These are phyloP conservation scores for Pristionchus japonicus DNA, from an alignment of 2,888 invertebrate species.

Conservation along the genomic window DNA sequence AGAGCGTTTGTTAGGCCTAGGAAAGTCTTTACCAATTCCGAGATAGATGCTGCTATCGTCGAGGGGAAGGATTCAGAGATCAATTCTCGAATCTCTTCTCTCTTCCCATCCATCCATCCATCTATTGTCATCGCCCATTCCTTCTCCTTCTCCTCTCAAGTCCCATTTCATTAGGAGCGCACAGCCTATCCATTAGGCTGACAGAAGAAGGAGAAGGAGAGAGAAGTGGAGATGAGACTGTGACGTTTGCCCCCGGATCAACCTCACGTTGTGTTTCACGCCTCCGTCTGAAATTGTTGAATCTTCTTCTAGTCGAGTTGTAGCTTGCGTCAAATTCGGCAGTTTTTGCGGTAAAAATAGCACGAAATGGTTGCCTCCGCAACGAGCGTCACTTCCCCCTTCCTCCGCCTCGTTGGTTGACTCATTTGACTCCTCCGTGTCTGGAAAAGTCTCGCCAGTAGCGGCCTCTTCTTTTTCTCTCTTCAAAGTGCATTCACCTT, in stretches of 20 bases:
- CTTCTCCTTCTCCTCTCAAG: not conserved
- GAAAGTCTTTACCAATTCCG: slow-evolving; percentile 5
- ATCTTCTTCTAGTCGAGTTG: not conserved
- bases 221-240: not conserved
- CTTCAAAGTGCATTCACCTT: too few species aligned
- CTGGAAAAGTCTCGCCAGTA: too few species aligned
- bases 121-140: not conserved
- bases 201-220: not conserved
- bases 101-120: not conserved
- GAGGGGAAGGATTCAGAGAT: not conserved
- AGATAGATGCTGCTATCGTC: not conserved
- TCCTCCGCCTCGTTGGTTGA: not conserved
- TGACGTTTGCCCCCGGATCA: not conserved
- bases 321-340: not conserved
- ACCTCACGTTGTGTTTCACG: not conserved
- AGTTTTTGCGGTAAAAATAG: not conserved
- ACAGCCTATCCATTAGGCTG: slow-evolving; percentile 23
- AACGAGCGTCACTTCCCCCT: not conserved
- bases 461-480: too few species aligned
- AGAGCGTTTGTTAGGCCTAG: too few species aligned
- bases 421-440: not conserved
- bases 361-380: not conserved
- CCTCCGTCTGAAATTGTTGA: not conserved
- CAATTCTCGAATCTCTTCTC: slow-evolving; percentile 12
- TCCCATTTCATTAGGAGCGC: slow-evolving; percentile 9